Base-by-base conservation (phyloP, 2,888 invertebrate genomes). In the Erannis defoliaria region DNA sequence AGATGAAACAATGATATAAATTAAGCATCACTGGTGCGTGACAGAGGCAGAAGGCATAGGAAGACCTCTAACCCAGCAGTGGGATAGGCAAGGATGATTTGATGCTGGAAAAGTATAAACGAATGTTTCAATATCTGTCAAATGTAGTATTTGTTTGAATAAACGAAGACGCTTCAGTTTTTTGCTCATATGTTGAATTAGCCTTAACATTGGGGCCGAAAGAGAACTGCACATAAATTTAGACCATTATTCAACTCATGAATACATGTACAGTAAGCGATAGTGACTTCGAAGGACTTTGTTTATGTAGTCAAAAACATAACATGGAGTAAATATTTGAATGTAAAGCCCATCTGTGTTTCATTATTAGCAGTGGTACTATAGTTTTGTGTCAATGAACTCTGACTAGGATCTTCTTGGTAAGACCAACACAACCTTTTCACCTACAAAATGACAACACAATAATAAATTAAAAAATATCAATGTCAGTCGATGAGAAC, bases 401-500 rank as follows among this genome's bases (percentile, higher is more conserved):
- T 35, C 18, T 31, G 14, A 3, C 18, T 29, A 31, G 18, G 19
- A 31, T 18, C 40, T 38, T 6, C 16, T 19, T 19, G 51, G 0
- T 31, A 9, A 35, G 9, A 49, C 14, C 19, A 18, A 33, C 5
- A 35, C n/a, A 49, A 49, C 12, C 16, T 40, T 40, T 12, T 23
- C 14, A 37, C 35, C 8, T 21, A 26, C 50, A 38, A 38, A 43
- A 43, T 18, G n/a, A 48, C 23, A 38, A 16, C 45, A 29, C 19
- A 19, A 46, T 53, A 56, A 42, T 29, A 5, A 43, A 51, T 45
- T 21, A 3, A 66, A 54, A 37, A 23, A 14, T 60, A 55, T 33
- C 42, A 64, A 64, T 46, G 45, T 51, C 31, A 51, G n/a, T 51
- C n/a, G 19, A 40, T 16, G 8, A 40, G 29, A 29, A 21, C 51